Evolutionary conservation across 2,113 vertebrate species (phyloP).

Genomic region (Ailurus styani): DNA sequence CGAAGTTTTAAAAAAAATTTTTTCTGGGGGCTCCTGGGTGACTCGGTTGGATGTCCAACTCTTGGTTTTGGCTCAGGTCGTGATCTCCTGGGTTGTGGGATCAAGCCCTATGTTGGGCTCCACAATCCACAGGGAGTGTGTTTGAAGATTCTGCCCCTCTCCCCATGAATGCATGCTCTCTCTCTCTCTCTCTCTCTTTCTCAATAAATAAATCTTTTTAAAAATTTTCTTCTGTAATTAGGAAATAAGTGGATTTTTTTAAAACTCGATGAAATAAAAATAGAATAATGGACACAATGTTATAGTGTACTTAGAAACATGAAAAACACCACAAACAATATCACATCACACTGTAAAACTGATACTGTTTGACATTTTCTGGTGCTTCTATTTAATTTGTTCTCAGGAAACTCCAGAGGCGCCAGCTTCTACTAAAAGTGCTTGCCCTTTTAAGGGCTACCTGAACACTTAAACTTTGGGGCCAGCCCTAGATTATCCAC

Average conservation of each 20-base stretch:
- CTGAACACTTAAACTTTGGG: neutral
- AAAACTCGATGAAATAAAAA: neutral
- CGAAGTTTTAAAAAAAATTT: neutral
- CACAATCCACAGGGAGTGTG: accelerated
- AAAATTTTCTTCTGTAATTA: neutral
- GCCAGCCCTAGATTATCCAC: neutral
- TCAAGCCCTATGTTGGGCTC: neutral
- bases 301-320: neutral
- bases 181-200: neutral
- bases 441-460: neutral
- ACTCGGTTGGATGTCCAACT: neutral
- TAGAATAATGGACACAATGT: neutral
- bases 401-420: neutral
- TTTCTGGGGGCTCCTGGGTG: neutral
- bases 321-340: neutral
- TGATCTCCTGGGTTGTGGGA: neutral
- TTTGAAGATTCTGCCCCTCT: neutral
- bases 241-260: neutral
- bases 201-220: neutral
- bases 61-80: neutral
- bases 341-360: neutral
- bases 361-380: neutral
- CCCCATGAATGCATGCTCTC: neutral
- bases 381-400: neutral
- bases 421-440: neutral